Evolutionary conservation across 2,113 vertebrate species (phyloP), one percentile per base, ranked within the genome.

Genomic region (Scomber colias): DNA sequence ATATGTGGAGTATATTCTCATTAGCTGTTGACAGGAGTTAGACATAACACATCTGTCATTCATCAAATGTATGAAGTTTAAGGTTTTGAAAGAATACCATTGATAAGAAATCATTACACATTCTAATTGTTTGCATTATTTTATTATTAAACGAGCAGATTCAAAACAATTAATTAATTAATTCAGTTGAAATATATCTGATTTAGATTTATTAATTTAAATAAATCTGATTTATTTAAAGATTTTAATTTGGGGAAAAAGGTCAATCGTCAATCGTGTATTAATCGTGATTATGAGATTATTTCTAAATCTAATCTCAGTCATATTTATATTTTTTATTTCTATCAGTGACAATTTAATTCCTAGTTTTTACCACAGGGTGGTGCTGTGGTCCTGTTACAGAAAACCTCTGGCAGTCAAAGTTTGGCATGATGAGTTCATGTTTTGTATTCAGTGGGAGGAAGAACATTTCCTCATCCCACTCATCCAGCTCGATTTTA

Each of bases 351-450:
- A 40, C 35, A 40, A 2, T 49, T 4, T 31, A 3, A 0, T 63
- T 53, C 50, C 61, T 2, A 12, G 35, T 5, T 2, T 56, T 21
- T 0, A 57, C 56, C 87, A 84, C 88, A 1, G 13, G 90, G 59
- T 76, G 90, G 79, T 5, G 70, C 64, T 60, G 57, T 49, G 44
- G 11, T 17, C 55, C 51, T 16, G 24, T 30, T 14, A 19, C 51
- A n/a, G 4, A 3, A n/a, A 3, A 3, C 0, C 13, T 30, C 12
- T 50, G n/a, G 17, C n/a, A 30, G 27, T 30, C 10, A 13, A 75
- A 68, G 17, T 72, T 88, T 53, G 0, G 12, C 19, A 12, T 4
- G 49, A 12, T 4, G 49, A 45, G 24, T 50, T 24, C 24, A 48
- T 56, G 54, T 17, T 74, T 70, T 50, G 53, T 64, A 49, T 64